A percentile compares a stretch with the other conserved stretches of the same genome.
Conservation (phyloP, 2,113 vertebrate genomes). For the Chaenogobius annularis region DNA sequence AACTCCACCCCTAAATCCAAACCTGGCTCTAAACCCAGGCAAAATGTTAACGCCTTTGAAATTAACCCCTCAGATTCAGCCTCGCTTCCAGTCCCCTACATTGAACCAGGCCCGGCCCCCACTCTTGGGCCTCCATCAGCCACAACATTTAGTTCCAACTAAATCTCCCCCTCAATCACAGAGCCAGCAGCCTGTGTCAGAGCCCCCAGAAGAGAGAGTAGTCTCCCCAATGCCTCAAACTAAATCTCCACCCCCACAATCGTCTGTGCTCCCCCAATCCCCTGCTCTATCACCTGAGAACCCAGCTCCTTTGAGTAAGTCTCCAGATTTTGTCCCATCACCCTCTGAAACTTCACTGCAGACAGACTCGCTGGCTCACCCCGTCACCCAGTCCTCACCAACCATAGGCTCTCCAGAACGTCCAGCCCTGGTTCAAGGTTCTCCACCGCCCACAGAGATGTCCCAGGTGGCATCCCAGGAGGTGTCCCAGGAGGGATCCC, state of each 20-base stretch:
- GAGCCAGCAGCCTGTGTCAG: constrained; percentile 20
- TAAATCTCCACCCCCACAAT: constrained; percentile 11
- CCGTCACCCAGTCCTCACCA: constrained; percentile 16
- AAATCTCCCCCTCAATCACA: constrained; percentile 48
- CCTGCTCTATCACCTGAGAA: constrained; percentile 30
- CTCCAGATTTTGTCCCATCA: constrained; percentile 10
- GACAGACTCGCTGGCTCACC: constrained; percentile 29
- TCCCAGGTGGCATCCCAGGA: constrained; percentile 81
- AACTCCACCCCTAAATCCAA: constrained; percentile 69
- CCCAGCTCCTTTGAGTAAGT: constrained; percentile 24
- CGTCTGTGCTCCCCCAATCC: neutral
- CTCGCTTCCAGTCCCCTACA: constrained; percentile 61
- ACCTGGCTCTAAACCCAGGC: constrained; percentile 62
- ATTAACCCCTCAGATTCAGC: constrained; percentile 54
- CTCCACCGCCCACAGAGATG: constrained; percentile 40
- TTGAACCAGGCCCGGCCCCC: constrained; percentile 55
- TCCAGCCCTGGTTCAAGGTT: constrained; percentile 33
- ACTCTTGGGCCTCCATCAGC: constrained; percentile 45
- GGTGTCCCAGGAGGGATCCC: constrained; percentile 75
- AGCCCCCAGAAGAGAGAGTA: constrained; percentile 32
- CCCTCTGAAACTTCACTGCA: constrained; percentile 25
- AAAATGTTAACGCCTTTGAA: constrained; percentile 66
- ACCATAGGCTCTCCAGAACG: constrained; percentile 27
- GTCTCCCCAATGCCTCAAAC: constrained; percentile 10
- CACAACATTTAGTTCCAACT: constrained; percentile 30